Evolutionary conservation across 64 coral and sea anemone species (phyloP), one percentile per base, ranked within the genome.

Genomic region (Acropora yongei): DNA sequence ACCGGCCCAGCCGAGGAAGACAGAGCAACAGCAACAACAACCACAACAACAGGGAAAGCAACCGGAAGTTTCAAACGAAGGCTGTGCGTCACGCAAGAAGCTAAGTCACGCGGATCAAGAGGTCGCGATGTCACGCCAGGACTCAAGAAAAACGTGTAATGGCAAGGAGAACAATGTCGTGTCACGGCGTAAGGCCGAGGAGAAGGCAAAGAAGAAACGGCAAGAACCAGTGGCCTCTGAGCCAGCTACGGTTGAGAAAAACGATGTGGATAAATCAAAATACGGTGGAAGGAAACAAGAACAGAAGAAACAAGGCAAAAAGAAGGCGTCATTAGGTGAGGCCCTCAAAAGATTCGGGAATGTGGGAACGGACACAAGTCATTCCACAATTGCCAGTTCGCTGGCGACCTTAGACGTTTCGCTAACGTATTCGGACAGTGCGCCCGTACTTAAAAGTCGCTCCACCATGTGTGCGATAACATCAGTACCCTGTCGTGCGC

Each of bases 261-360:
- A 84, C 3, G 71, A 49, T 53, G 58, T 14, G 18, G 69, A 84
- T 14, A 83, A 75, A 43, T 55, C 20, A 6, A 51, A 84, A 5
- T 82, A 45, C 46, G 47, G 44, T 63, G 39, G 67, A 9, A 67
- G 55, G 68, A 18, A 41, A 76, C 80, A 41, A 76, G 71, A 50
- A 8, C 80, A 91, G 80, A 83, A 69, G 17, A 91, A 91, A 77
- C 72, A 61, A 39, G 69, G 90, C 10, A 91, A 91, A 47, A 91
- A 91, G 58, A 74, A 80, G 13, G 11, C 43, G 12, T 91, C 45
- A 11, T n/a, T 91, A 47, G 90, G 90, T 91, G 58, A 91, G 72
- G 8, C 18, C 18, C 10, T 49, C 11, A 19, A 44, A 68, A 17
- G 71, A 6, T 4, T 13, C 51, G 51, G 51, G 51, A 30, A 30